phyloP scores from a whole-genome alignment of 2,888 invertebrate genomes.

The Stenodera caucasica region DNA sequence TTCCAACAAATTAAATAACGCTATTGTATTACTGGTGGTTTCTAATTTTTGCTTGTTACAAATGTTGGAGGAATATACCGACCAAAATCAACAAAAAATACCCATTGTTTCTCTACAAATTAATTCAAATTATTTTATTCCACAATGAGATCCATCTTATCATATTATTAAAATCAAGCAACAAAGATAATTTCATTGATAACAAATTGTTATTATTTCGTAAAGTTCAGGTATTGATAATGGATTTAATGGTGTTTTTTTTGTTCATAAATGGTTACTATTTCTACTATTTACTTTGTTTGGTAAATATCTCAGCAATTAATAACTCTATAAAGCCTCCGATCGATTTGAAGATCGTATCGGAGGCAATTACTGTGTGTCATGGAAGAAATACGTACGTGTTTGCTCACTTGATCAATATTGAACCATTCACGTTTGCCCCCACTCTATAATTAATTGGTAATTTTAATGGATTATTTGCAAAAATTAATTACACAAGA shows the following conservation, averaged over 20 bases:
- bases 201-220: no score
- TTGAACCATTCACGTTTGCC: not conserved
- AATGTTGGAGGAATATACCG: not conserved
- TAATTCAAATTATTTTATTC: not conserved
- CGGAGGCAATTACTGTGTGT: conserved; percentile 9
- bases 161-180: no score
- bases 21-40: not conserved
- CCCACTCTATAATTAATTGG: not conserved
- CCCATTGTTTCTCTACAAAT: not conserved
- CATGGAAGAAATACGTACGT: conserved; percentile 12
- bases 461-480: not conserved
- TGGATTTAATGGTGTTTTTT: no score
- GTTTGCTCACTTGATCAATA: conserved; percentile 8
- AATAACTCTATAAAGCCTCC: conserved; percentile 6
- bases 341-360: conserved; percentile 11
- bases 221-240: no score
- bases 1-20: not conserved
- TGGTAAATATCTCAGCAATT: conserved; percentile 5
- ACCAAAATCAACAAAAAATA: not conserved
- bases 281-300: conserved; percentile 1
- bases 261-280: no score
- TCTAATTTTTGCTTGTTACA: not conserved
- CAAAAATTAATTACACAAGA: not conserved
- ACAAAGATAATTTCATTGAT: no score
- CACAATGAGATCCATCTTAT: not conserved